Conservation (phyloP, 2,113 vertebrate genomes). For the Labeo rohita region DNA sequence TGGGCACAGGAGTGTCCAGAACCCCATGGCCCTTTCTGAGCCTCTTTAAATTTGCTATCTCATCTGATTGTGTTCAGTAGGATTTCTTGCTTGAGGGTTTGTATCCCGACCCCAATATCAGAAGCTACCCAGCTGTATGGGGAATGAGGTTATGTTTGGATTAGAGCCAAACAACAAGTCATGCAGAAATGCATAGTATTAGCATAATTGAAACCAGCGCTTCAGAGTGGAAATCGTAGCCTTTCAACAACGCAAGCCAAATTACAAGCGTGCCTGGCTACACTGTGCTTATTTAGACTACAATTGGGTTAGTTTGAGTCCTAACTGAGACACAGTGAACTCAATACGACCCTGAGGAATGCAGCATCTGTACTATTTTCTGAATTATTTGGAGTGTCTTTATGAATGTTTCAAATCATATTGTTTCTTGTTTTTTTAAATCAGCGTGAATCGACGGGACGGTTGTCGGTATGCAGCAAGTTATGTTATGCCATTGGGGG, state of each 20-base stretch:
- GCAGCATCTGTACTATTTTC: background rate
- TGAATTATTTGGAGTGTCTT: background rate
- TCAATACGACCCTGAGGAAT: background rate
- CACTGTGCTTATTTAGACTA: background rate
- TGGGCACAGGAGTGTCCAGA: background rate
- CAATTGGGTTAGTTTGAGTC: background rate
- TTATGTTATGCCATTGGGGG: conserved; percentile 93
- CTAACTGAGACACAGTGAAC: background rate
- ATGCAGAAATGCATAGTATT: conserved; percentile 29
- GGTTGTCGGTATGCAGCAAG: conserved; percentile 88
- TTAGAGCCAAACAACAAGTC: conserved; percentile 17
- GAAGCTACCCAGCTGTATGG: background rate
- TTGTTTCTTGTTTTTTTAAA: background rate
- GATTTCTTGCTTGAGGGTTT: background rate
- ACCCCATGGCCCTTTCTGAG: background rate
- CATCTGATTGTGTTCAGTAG: background rate
- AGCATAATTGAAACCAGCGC: conserved; percentile 1
- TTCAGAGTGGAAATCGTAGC: background rate
- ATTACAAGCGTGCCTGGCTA: background rate
- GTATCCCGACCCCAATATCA: conserved; percentile 13
- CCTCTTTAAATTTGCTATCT: background rate
- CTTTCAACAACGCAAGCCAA: background rate
- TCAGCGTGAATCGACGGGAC: conserved; percentile 67
- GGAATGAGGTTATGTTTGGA: conserved; percentile 27
- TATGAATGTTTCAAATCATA: background rate